Base-by-base conservation (phyloP, 2,888 invertebrate species). In the Tiliacea aurago region DNA sequence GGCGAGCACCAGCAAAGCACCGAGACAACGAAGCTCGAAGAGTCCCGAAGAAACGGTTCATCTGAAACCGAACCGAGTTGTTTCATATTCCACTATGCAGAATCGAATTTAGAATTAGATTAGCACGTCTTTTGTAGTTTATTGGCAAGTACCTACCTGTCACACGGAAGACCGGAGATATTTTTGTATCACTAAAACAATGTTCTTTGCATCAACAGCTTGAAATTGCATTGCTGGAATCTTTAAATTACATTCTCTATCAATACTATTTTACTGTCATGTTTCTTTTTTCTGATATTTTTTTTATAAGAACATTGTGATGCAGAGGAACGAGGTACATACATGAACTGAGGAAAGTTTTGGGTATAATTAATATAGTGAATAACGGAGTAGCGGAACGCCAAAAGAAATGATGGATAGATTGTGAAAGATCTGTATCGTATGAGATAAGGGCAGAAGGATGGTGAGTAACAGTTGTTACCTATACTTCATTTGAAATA, bases 121-220 rank as follows among this genome's bases (percentile, higher is more conserved):
- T 0, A 11, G 0, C 18, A 45, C 4, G 11, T 45, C 18, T 62
- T 62, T 47, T 33, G 63, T 63, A 63, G 63, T 63, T 33, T 63
- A 59, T 13, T 59, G 58, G 58, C 20, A 58, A 37, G 58, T 58
- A 59, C 55, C 55, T 96, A 96, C 96, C 96, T 96, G 95, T 96
- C 96, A 96, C 96, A 96, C 96, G 96, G 96, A 96, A 96, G 96
- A 87, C 87, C 86, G 86, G 86, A 86, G 86, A 87, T 58, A 65
- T 81, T 81, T 83, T 81, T 84, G 73, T 1, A 28, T 28, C 23
- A 63, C 13, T 20, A 18, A 1, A 23, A 10, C 37, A 15, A 18
- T 1, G 0, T 18, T 61, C 4, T 45, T 23, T 20, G 0, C 18
- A 11, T 11, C 10, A 10, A 28, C 1, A 0, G 11, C 18, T 23